Evolutionary conservation across 37 sponge, comb jelly and placozoan species (phyloP).

Genomic region (Aphrocallistes beatrix): DNA sequence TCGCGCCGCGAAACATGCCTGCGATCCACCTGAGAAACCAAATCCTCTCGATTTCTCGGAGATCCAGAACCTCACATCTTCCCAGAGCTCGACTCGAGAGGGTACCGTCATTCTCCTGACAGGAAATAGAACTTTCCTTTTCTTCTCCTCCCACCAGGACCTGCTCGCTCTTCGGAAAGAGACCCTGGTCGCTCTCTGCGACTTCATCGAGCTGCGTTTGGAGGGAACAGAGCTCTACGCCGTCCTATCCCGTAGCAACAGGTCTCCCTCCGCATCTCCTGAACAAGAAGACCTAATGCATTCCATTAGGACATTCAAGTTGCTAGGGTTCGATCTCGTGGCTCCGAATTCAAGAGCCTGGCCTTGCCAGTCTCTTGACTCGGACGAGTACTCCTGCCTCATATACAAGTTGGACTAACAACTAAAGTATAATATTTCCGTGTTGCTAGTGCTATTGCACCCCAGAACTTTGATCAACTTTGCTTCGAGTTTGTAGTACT

Average conservation of each 20-base stretch:
- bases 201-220: neutral
- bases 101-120: neutral
- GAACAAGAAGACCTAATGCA: neutral
- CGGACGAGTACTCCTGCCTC: neutral
- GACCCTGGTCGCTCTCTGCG: conserved; percentile 11
- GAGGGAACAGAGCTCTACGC: neutral
- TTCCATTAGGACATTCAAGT: neutral
- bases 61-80: neutral
- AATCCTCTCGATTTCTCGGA: neutral
- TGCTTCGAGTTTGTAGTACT: too few relatives aligned
- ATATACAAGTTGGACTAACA: neutral
- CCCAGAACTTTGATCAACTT: too few relatives aligned
- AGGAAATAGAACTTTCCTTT: neutral
- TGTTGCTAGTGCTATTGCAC: too few relatives aligned
- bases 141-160: conserved; percentile 4
- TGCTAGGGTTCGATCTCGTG: neutral
- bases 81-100: neutral
- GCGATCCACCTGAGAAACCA: neutral
- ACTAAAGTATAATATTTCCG: too few relatives aligned
- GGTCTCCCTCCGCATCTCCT: neutral
- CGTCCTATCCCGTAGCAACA: neutral
- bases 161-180: conserved; percentile 8
- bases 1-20: neutral
- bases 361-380: neutral
- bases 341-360: neutral